Percentiles rank a stretch among this genome's conserved stretches.
These are phyloP conservation scores for Lamellibrachia luymesi DNA, from an alignment of 1,140 invertebrate genomes.

Conservation along the genomic window DNA sequence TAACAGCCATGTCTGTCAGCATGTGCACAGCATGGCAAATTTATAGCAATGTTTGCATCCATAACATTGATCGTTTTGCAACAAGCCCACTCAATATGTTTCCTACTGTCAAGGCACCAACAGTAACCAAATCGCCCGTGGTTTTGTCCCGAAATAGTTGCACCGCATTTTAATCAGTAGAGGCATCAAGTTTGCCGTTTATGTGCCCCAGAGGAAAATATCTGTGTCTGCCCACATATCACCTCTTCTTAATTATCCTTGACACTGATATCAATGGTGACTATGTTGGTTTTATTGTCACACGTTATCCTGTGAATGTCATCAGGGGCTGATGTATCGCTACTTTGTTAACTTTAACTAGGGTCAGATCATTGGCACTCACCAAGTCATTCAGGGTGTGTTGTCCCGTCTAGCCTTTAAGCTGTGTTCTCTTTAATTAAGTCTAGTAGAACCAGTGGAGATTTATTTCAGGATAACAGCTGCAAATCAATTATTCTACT, in stretches of 20 bases:
- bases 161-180: constrained; percentile 2
- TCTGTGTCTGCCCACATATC: background rate
- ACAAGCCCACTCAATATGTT: background rate
- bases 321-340: background rate
- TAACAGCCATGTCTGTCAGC: background rate
- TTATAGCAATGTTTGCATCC: background rate
- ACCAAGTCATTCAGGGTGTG: background rate
- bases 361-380: background rate
- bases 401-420: background rate
- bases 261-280: background rate
- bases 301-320: background rate
- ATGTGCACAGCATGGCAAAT: background rate
- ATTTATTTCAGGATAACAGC: background rate
- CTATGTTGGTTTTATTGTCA: background rate
- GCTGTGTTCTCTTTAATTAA: background rate
- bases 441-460: background rate
- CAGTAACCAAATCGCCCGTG: background rate
- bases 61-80: background rate
- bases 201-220: background rate
- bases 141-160: background rate
- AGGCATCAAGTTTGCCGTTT: background rate
- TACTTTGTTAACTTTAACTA: background rate
- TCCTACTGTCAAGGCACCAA: background rate
- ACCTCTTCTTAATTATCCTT: background rate
- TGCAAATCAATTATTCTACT: background rate